Evolutionary conservation across 2,113 vertebrate genomes (phyloP).

Genomic region (Cebidichthys violaceus): DNA sequence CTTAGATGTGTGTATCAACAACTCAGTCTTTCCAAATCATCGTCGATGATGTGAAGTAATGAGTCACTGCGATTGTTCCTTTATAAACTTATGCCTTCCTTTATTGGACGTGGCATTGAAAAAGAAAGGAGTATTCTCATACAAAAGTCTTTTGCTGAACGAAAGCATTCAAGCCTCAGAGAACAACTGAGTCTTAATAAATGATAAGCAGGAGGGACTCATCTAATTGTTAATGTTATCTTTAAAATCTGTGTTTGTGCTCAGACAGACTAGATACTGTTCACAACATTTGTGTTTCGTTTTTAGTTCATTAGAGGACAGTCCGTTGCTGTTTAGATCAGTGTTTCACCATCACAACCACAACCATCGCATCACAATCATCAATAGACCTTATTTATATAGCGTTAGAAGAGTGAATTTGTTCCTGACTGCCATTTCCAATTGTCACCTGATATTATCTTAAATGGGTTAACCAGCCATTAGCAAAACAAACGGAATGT

Average conservation of each 20-base stretch:
- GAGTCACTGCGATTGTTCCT: conserved; percentile 36
- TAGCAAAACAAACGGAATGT: not conserved
- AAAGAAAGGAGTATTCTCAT: conserved; percentile 23
- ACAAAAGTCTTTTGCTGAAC: conserved; percentile 5
- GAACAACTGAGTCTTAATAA: conserved; percentile 16
- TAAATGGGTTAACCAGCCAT: not conserved
- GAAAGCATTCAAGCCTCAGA: conserved; percentile 34
- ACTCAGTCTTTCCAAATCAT: conserved; percentile 12
- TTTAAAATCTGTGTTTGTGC: not conserved
- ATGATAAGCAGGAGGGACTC: not conserved
- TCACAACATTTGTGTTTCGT: not conserved
- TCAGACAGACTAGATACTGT: not conserved
- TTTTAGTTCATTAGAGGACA: not conserved
- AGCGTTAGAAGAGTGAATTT: not conserved
- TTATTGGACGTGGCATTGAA: conserved; percentile 43
- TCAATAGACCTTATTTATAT: not conserved
- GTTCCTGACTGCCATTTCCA: not conserved
- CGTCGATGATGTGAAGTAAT: not conserved
- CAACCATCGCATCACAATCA: not conserved
- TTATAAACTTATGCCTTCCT: not conserved
- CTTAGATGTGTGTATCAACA: not conserved
- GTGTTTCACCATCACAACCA: not conserved
- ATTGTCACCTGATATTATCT: not conserved
- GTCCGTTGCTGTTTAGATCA: too few species aligned
- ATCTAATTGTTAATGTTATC: not conserved